Conservation (phyloP, 2,888 invertebrate genomes). For the Diabrotica balteata region DNA sequence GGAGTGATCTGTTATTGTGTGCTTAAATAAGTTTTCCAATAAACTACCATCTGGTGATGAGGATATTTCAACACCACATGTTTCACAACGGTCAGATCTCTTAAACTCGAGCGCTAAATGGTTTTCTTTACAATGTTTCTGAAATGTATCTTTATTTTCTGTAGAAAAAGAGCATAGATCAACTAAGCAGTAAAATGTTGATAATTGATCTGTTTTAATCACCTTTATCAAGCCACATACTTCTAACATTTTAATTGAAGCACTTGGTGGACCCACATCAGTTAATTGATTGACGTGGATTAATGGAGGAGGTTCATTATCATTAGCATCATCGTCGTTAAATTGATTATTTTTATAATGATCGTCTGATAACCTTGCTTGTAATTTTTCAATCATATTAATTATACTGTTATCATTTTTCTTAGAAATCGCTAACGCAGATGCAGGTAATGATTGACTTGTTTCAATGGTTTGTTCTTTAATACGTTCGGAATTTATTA, state of each 20-base stretch:
- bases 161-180: constrained; percentile 52
- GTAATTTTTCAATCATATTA: constrained; percentile 49
- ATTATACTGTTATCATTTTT: constrained; percentile 43
- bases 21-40: constrained; percentile 45
- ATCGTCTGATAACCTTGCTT: constrained; percentile 44
- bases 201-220: constrained; percentile 35
- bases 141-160: constrained; percentile 47
- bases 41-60: constrained; percentile 33
- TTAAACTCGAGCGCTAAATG: constrained; percentile 41
- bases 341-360: constrained; percentile 14
- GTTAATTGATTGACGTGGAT: constrained; percentile 37
- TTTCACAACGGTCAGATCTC: constrained; percentile 40
- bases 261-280: constrained; percentile 21
- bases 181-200: constrained; percentile 51
- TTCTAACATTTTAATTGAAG: constrained; percentile 27
- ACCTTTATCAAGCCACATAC: constrained; percentile 45
- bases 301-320: constrained; percentile 43
- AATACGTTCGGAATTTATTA: no score
- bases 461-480: constrained; percentile 39
- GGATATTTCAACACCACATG: constrained; percentile 38
- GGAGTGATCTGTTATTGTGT: constrained; percentile 41
- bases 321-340: constrained; percentile 26
- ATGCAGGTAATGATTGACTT: constrained; percentile 14
- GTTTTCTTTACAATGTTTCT: constrained; percentile 52
- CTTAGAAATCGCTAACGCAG: constrained; percentile 39